Base-by-base conservation (phyloP, 2,888 invertebrate genomes). In the Ormia ochracea region DNA sequence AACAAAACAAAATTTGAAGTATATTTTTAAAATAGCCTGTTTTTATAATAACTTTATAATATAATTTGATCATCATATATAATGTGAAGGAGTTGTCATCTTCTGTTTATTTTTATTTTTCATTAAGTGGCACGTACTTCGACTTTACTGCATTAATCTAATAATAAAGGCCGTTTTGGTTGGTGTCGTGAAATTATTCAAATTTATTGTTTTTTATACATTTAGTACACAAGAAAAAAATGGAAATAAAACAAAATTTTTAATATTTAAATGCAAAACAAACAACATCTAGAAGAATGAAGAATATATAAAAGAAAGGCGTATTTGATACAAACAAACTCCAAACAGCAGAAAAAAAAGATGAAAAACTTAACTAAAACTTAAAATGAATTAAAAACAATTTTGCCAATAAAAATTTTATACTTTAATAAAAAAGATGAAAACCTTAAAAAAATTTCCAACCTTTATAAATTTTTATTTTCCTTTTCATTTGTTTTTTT, bases 381-480 rank as follows among this genome's bases (percentile, higher is more conserved):
- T 26, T 65, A 23, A 65, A 54, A 63, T 4, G 72, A 69, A 45
- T 56, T 52, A 78, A 73, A 63, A 36, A 70, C 66, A 75, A 72
- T 66, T 76, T 75, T 75, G 65, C 79, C 75, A 79, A 75, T 79
- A 76, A 79, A 75, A 80, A 68, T 80, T 80, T 80, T 80, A 76
- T 80, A 80, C 76, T 80, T 80, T 80, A 72, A 76, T 72, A 76
- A 72, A 72, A 76, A 76, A 77, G 19, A 31, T 31, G 17, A 63
- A 72, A 65, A 79, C 52, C 12, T 36, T 36, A 36, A 65, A 63
- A 69, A 21, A 61, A 48, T 28, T 78, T 70, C 48, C 23, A 54
- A 61, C 19, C 23, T 61, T 52, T 28, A 48, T 4, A 61, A n/a
- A 56, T 59, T 41, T 74, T 63, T 41, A 33, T 59, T 75, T 43